A percentile compares a stretch with the other conserved stretches of the same genome.
Evolutionary conservation across 2,113 vertebrate species (phyloP).

Genomic region (mouse (Mus musculus)): GRCm39 chr5:20446501-20447000

Average conservation of each 20-base stretch:
- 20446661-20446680: not conserved
- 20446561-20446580: not conserved
- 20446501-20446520: not conserved
- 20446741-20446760: not conserved
- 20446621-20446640: not conserved
- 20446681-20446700: not conserved
- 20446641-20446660: not conserved
- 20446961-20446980: too few relatives aligned
- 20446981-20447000: too few relatives aligned
- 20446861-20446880: constrained; percentile 6
- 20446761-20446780: not conserved
- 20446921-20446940: too few relatives aligned
- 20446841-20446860: constrained; percentile 15
- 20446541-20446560: not conserved
- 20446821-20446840: constrained; percentile 1
- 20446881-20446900: constrained; percentile 52
- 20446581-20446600: not conserved
- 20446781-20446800: not conserved
- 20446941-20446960: too few relatives aligned
- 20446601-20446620: constrained; percentile 10
- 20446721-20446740: not conserved
- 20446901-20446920: constrained; percentile 26
- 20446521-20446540: constrained; percentile 24
- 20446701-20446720: not conserved
- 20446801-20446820: not conserved